phyloP scores from a whole-genome alignment of 2,888 invertebrate genomes.

The Octodonta nipae region DNA sequence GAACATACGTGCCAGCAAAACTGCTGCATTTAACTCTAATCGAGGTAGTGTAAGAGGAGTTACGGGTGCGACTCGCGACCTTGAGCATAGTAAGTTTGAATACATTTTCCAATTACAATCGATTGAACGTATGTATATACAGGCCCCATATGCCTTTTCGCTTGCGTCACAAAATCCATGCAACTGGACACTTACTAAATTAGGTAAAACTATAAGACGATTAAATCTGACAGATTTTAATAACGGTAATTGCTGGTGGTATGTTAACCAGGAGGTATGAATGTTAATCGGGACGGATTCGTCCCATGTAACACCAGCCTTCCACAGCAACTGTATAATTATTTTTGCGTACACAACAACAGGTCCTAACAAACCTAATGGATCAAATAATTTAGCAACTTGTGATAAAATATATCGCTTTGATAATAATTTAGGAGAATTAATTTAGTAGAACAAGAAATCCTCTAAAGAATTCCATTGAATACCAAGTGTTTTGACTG shows the following conservation, averaged over 20 bases:
- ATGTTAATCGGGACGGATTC: background rate
- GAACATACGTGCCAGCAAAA: background rate
- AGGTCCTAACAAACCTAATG: background rate
- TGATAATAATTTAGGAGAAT: background rate
- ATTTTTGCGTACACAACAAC: background rate
- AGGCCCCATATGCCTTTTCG: background rate
- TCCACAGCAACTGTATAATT: background rate
- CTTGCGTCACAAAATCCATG: constrained; percentile 2
- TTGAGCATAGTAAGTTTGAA: background rate
- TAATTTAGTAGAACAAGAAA: background rate
- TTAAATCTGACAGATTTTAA: background rate
- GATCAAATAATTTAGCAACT: constrained; percentile 1
- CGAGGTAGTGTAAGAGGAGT: background rate
- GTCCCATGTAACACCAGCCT: background rate
- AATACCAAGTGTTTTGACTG: background rate
- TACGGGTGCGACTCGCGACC: background rate
- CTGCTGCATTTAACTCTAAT: background rate
- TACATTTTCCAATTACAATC: background rate
- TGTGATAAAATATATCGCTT: background rate
- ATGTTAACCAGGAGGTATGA: background rate
- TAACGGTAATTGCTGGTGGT: background rate
- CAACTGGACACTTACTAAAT: background rate
- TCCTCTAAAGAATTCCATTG: background rate
- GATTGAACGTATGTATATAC: background rate
- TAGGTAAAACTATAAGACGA: background rate